These are phyloP conservation scores for Homalodisca vitripennis DNA, from an alignment of 1,140 invertebrate species.

Conservation along the genomic window DNA sequence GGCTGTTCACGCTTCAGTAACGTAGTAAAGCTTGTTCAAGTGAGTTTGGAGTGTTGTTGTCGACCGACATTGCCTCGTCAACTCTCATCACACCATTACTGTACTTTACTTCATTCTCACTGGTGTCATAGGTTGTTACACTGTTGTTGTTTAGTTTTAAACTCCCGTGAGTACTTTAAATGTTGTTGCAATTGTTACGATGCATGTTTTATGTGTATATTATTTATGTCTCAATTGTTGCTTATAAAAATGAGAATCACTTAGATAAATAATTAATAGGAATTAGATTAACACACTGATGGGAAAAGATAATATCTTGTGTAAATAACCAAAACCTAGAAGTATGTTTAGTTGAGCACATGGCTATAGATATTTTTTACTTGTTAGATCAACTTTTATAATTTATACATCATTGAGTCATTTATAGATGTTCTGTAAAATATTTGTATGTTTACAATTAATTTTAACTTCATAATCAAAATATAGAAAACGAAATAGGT, in stretches of 20 bases:
- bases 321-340: too few species aligned
- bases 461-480: too few species aligned
- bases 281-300: too few species aligned
- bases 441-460: too few species aligned
- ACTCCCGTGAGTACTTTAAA: constrained; percentile 21
- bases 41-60: not conserved
- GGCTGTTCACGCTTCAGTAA: not conserved
- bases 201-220: constrained; percentile 23
- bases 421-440: too few species aligned
- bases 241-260: constrained; percentile 7
- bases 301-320: too few species aligned
- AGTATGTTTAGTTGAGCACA: too few species aligned
- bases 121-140: constrained; percentile 11
- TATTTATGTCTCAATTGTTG: constrained; percentile 1
- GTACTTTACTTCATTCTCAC: not conserved
- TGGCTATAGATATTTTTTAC: too few species aligned
- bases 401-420: too few species aligned
- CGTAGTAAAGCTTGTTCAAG: not conserved
- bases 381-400: too few species aligned
- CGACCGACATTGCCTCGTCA: not conserved
- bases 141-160: constrained; percentile 24
- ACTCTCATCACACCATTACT: too few species aligned
- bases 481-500: too few species aligned
- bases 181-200: constrained; percentile 23
- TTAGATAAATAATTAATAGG: constrained; percentile 6